These are phyloP conservation scores for Melangyna quadrimaculata DNA, from an alignment of 2,888 invertebrate genomes.

Conservation along the genomic window DNA sequence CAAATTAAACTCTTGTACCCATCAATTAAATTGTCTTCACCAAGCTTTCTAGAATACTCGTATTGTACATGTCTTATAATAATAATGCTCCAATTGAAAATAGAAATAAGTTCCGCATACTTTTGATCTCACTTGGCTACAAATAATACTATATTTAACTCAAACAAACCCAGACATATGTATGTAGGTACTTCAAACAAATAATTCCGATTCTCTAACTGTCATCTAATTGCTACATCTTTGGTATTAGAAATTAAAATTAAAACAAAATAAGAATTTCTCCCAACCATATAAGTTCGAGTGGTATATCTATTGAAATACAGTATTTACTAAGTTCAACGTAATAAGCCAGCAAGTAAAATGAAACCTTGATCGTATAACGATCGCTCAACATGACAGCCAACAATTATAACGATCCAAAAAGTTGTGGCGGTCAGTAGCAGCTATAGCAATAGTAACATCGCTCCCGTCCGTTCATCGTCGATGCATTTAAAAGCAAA, in stretches of 20 bases:
- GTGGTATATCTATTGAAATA: conserved; percentile 27
- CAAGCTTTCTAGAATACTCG: not conserved
- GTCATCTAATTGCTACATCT: conserved; percentile 47
- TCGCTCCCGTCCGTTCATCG: not conserved
- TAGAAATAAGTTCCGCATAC: conserved; percentile 28
- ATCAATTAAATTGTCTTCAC: not conserved
- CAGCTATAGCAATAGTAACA: conserved; percentile 24
- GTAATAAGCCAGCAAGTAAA: conserved; percentile 18
- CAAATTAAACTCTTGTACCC: not conserved
- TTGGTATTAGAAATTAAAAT: conserved; percentile 26
- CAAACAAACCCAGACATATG: not conserved
- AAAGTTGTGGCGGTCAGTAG: conserved; percentile 64
- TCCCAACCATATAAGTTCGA: conserved; percentile 42
- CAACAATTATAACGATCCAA: conserved; percentile 43
- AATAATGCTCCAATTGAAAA: conserved; percentile 5
- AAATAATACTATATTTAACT: not conserved
- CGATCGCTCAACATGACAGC: conserved; percentile 10
- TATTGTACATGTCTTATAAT: too few relatives aligned
- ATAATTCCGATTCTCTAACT: conserved; percentile 30
- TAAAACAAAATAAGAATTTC: conserved; percentile 42
- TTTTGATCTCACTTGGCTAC: conserved; percentile 2
- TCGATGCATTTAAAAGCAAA: conserved; percentile 24
- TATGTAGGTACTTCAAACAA: not conserved
- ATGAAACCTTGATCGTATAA: conserved; percentile 52
- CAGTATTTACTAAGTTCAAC: conserved; percentile 55